Percentiles rank a stretch among this genome's conserved stretches.
Conservation (phyloP, 2,797 vertebrate genomes). For the Pangasius sanitwongsei region DNA sequence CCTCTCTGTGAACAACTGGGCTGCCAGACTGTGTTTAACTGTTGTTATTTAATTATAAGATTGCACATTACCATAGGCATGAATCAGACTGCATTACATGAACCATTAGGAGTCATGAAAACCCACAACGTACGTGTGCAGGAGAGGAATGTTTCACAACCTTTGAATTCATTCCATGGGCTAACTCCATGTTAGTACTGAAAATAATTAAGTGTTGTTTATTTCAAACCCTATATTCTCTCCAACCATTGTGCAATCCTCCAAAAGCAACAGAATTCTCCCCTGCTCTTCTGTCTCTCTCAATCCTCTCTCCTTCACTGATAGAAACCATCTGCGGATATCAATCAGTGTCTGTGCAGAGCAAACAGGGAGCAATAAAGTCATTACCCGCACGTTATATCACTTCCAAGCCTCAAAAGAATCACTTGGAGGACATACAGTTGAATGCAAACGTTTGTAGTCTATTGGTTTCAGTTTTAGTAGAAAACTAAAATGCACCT, state of each 20-base stretch:
- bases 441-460: background rate
- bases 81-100: background rate
- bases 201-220: constrained; percentile 28
- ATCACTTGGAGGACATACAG: too few relatives aligned
- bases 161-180: constrained; percentile 14
- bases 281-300: background rate
- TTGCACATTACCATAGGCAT: background rate
- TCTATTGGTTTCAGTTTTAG: background rate
- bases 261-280: constrained; percentile 8
- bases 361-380: background rate
- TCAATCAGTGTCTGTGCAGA: background rate
- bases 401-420: background rate
- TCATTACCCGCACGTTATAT: background rate
- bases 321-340: constrained; percentile 36
- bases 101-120: constrained; percentile 3
- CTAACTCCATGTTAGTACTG: background rate
- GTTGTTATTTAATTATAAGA: background rate
- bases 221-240: constrained; percentile 17
- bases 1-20: background rate
- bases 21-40: background rate
- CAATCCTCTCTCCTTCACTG: constrained; percentile 13
- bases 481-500: background rate
- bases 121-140: background rate
- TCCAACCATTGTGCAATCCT: constrained; percentile 18
- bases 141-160: constrained; percentile 33